Base-by-base conservation (phyloP, 1,140 invertebrate species). In the Scaptomyza graminum region DNA sequence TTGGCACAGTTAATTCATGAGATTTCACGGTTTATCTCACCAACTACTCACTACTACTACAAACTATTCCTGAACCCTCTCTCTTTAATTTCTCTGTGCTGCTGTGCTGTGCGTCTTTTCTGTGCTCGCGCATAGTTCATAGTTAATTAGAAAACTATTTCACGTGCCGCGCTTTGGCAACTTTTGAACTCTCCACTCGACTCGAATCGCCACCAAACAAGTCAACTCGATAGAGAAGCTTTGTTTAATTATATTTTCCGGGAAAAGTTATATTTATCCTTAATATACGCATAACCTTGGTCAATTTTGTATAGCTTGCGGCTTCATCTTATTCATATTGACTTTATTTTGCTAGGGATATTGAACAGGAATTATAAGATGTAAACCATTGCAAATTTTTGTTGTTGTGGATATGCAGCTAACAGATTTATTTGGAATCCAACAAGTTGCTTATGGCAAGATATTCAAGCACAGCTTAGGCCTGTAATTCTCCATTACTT, bases 61-160 rank as follows among this genome's bases (percentile, higher is more conserved):
- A 11, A n/a, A 28, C 25, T 52, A 16, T 39, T 54, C 68, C 54
- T 22, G 41, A 28, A 22, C 51, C 1, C 31, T 18, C 43, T 49
- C 28, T 28, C 18, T 37, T 44, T 59, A 46, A 28, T 31, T 49
- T 28, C 49, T 41, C 16, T 51, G n/a, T 62, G 34, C 51, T 49
- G 50, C 50, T 34, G 56, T 49, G 50, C 50, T 34, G 56, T 68
- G 51, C 56, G 70, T 56, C 64, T 73, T 68, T 61, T 57, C 59
- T 39, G 47, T 9, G 65, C 65, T 41, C 31, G 41, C 73, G 71
- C 79, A 83, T 84, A 83, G 80, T 83, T 84, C 76, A 79, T 68
- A 84, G 80, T 84, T 84, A 84, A 84, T 84, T 84, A 84, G 80
- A 84, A 84, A 84, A 85, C 81, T 85, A 84, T 84, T 84, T 74